Percentiles rank a stretch among this genome's conserved stretches.
Evolutionary conservation across 2,113 vertebrate genomes (phyloP).

Genomic region (Miniopterus natalensis): DNA sequence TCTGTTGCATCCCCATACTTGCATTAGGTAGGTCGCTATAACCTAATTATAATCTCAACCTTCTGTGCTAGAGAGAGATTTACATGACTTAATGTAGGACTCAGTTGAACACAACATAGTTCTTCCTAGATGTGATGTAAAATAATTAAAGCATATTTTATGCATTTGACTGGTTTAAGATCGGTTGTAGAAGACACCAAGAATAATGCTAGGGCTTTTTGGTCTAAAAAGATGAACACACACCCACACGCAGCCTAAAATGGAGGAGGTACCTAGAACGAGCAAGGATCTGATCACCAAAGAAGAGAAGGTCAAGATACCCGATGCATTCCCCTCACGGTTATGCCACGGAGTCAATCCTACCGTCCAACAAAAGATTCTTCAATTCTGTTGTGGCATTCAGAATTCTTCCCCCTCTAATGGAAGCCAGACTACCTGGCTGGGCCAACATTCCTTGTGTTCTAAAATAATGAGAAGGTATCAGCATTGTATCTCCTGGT

Average conservation of each 20-base stretch:
- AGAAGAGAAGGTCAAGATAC: background rate
- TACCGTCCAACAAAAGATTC: background rate
- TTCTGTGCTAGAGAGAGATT: background rate
- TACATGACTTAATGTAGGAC: background rate
- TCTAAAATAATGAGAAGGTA: background rate
- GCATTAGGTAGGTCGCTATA: background rate
- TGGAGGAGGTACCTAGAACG: background rate
- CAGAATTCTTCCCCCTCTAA: background rate
- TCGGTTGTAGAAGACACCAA: background rate
- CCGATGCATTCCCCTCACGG: background rate
- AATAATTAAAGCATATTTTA: conserved; percentile 29
- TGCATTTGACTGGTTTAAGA: background rate
- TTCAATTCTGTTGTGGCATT: background rate
- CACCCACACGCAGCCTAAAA: background rate
- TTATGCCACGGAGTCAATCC: background rate
- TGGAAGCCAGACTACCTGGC: background rate
- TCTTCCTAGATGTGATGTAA: background rate
- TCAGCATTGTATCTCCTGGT: background rate
- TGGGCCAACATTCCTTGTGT: conserved; percentile 1
- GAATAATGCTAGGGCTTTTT: background rate
- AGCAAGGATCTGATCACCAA: background rate
- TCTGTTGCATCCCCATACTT: background rate
- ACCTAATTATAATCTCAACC: background rate
- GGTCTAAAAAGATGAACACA: conserved; percentile 8
- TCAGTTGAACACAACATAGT: background rate